These are phyloP conservation scores for Clistopyga incitator DNA, from an alignment of 2,888 invertebrate species.

Conservation along the genomic window DNA sequence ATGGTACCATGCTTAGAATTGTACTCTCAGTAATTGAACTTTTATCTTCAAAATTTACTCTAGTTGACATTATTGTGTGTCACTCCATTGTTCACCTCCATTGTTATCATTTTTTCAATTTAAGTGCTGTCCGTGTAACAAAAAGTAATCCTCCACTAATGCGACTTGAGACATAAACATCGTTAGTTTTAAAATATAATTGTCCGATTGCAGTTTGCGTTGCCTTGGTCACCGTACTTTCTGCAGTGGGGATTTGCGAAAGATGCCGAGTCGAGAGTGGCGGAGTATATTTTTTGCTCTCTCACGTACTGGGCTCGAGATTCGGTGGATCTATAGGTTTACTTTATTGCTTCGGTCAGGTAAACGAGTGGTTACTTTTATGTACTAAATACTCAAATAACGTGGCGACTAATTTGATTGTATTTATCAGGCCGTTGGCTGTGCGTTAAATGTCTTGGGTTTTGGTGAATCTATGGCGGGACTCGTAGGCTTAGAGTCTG, in stretches of 20 bases:
- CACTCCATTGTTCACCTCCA: too few relatives aligned
- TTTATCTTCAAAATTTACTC: too few relatives aligned
- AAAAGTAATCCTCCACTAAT: too few relatives aligned
- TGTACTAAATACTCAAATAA: not conserved
- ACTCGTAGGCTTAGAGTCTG: slow-evolving; percentile 89
- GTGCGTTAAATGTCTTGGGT: slow-evolving; percentile 97
- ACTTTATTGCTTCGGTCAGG: slow-evolving; percentile 98
- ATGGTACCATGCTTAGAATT: too few relatives aligned
- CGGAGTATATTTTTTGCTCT: slow-evolving; percentile 98
- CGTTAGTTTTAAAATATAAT: not conserved
- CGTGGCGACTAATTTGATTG: not conserved
- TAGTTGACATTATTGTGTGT: too few relatives aligned
- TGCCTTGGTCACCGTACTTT: slow-evolving; percentile 95
- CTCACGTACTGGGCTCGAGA: slow-evolving; percentile 96
- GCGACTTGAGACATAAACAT: too few relatives aligned
- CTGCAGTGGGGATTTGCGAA: slow-evolving; percentile 98
- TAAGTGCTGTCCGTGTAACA: too few relatives aligned
- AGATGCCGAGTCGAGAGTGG: slow-evolving; percentile 97
- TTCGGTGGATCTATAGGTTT: slow-evolving; percentile 97
- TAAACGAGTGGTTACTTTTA: slow-evolving; percentile 79
- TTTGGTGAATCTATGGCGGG: slow-evolving; percentile 98
- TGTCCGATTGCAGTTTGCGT: slow-evolving; percentile 89
- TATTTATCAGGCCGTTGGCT: slow-evolving; percentile 93
- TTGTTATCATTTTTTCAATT: too few relatives aligned
- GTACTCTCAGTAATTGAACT: too few relatives aligned